phyloP scores from a whole-genome alignment of 2,113 vertebrate species.

The Myodes glareolus region DNA sequence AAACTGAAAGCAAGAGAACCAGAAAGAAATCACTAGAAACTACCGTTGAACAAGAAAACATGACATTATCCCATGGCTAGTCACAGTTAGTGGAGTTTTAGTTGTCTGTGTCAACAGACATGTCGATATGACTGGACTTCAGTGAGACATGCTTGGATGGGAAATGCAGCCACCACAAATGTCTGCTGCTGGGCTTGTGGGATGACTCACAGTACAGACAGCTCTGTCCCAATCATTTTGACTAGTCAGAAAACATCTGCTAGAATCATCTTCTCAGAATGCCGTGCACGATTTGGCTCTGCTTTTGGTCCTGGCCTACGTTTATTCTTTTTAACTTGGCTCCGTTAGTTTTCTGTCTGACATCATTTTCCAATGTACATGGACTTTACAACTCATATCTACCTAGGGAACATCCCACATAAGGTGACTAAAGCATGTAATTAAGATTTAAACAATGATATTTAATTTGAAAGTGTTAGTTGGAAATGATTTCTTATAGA shows the following conservation, averaged over 20 bases:
- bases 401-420: neutral
- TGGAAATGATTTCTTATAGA: neutral
- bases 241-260: constrained; percentile 64
- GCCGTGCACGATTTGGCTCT: constrained; percentile 33
- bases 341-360: constrained; percentile 55
- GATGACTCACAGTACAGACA: constrained; percentile 63
- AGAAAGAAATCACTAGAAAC: neutral
- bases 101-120: neutral
- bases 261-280: constrained; percentile 52
- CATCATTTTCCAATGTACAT: constrained; percentile 59
- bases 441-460: neutral
- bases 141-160: constrained; percentile 38
- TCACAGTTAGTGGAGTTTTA: neutral
- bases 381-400: constrained; percentile 9
- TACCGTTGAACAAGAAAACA: neutral
- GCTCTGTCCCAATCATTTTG: constrained; percentile 49
- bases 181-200: constrained; percentile 29
- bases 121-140: neutral
- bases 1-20: neutral
- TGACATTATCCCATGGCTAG: neutral
- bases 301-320: neutral
- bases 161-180: constrained; percentile 65
- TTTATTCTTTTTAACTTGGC: constrained; percentile 56
- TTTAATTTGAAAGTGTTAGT: neutral
- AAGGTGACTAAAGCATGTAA: constrained; percentile 36